A percentile compares a stretch with the other conserved stretches of the same genome.
phyloP scores from a whole-genome alignment of 2,113 vertebrate genomes.

The Trichechus manatus region DNA sequence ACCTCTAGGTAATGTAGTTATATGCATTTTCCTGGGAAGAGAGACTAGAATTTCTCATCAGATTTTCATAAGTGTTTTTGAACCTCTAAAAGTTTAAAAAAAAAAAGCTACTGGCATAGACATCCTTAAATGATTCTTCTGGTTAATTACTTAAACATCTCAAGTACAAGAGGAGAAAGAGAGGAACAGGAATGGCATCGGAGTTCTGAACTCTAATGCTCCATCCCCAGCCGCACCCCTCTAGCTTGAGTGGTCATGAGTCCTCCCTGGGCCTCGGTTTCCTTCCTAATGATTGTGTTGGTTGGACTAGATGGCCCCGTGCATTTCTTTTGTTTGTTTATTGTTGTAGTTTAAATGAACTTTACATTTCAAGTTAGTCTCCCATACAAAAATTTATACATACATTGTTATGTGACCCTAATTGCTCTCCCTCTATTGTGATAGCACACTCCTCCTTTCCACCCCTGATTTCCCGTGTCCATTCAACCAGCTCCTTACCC shows the following conservation, averaged over 20 bases:
- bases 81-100: not conserved
- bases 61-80: not conserved
- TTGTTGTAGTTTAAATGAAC: no score
- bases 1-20: not conserved
- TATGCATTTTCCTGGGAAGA: not conserved
- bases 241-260: not conserved
- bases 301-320: not conserved
- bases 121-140: not conserved
- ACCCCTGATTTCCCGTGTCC: no score
- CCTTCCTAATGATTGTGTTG: not conserved
- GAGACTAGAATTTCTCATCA: not conserved
- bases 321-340: no score
- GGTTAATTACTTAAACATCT: not conserved
- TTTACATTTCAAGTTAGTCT: no score
- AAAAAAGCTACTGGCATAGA: not conserved
- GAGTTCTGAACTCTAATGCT: not conserved
- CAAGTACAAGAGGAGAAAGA: not conserved
- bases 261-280: not conserved
- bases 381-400: no score
- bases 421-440: no score
- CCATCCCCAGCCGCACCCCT: not conserved
- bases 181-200: not conserved
- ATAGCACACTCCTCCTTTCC: no score
- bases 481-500: no score
- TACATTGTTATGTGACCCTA: no score